Evolutionary conservation across 2,113 vertebrate species (phyloP).

Genomic region (Sialia sialis): DNA sequence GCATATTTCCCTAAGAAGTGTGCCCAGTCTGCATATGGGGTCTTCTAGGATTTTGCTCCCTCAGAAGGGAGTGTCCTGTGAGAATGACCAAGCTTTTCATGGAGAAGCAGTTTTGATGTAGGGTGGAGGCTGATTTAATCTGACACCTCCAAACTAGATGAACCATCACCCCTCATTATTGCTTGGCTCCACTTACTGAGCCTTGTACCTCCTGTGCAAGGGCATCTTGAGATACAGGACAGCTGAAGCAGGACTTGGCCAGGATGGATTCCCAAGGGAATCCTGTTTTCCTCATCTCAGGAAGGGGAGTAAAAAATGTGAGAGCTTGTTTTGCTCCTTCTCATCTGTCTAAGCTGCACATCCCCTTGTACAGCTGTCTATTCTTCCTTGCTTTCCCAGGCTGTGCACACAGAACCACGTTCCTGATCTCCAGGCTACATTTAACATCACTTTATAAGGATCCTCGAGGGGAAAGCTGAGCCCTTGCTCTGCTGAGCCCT

Average conservation of each 20-base stretch:
- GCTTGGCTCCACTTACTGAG: not conserved
- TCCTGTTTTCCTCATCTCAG: not conserved
- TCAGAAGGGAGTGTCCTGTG: not conserved
- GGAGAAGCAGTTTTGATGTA: not conserved
- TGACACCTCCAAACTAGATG: not conserved
- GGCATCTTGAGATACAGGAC: not conserved
- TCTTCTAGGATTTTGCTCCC: not conserved
- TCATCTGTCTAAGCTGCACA: not conserved
- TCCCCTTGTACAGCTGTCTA: not conserved
- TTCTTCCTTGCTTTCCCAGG: not conserved
- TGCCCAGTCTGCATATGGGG: not conserved
- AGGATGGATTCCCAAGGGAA: not conserved
- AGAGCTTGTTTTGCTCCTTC: not conserved
- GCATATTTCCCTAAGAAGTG: not conserved
- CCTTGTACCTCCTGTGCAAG: not conserved
- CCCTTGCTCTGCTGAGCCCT: not conserved
- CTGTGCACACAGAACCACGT: not conserved
- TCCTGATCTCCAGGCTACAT: not conserved
- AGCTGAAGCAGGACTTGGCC: not conserved
- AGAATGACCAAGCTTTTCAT: not conserved
- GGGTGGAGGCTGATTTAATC: not conserved
- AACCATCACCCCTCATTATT: not conserved
- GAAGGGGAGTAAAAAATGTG: not conserved
- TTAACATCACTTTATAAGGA: not conserved
- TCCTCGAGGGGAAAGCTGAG: not conserved